Percentiles rank a stretch among this genome's conserved stretches.
Conservation (phyloP, 92 coral and sea anemone genomes). For the Zoanthus gigantus region DNA sequence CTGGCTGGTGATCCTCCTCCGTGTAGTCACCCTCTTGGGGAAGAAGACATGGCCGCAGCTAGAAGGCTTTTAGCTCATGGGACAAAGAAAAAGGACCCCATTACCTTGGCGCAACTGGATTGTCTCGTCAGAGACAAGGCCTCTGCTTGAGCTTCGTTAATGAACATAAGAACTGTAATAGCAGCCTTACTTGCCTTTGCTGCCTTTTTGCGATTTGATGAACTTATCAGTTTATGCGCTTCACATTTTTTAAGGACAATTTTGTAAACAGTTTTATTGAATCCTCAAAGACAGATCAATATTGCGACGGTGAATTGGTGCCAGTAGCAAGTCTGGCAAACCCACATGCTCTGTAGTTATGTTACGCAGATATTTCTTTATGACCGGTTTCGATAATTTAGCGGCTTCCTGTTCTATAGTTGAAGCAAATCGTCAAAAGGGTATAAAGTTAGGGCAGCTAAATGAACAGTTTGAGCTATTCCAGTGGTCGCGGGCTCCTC, state of each 20-base stretch:
- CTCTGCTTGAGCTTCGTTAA: neutral
- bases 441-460: no score
- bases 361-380: neutral
- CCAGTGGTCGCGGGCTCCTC: no score
- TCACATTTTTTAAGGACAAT: neutral
- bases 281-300: neutral
- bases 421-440: no score
- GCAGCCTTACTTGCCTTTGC: neutral
- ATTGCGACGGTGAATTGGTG: neutral
- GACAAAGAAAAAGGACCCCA: constrained; percentile 27
- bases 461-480: no score
- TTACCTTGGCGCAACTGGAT: constrained; percentile 20
- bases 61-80: neutral
- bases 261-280: constrained; percentile 2
- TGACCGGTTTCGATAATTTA: constrained; percentile 14
- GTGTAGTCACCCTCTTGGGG: constrained; percentile 10
- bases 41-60: constrained; percentile 11
- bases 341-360: neutral
- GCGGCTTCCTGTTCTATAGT: neutral
- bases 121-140: constrained; percentile 20
- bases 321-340: neutral
- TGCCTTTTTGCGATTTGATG: neutral
- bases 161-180: constrained; percentile 8
- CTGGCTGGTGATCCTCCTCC: neutral
- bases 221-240: no score